Conservation (phyloP, 92 coral and sea anemone genomes). For the Parazoanthus darwini region DNA sequence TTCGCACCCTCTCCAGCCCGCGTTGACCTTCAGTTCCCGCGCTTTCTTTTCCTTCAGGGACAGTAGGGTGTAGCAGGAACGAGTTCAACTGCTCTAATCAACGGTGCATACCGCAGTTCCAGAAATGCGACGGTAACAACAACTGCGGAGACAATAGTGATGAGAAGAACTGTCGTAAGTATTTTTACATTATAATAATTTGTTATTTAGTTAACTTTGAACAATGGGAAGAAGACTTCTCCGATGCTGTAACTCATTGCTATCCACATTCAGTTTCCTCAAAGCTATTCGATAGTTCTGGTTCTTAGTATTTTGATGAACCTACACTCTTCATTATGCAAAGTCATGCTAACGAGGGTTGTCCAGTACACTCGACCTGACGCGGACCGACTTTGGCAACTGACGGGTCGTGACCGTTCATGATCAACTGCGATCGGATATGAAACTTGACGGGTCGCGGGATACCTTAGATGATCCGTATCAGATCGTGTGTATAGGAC, state of each 20-base stretch:
- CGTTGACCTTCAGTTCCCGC: not conserved
- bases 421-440: no score
- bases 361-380: no score
- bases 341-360: no score
- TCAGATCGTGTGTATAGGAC: no score
- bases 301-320: no score
- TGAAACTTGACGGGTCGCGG: no score
- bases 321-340: no score
- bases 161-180: conserved; percentile 46
- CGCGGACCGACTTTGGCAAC: no score
- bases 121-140: conserved; percentile 44
- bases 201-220: not conserved
- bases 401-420: no score
- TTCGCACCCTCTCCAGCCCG: not conserved
- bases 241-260: not conserved
- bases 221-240: not conserved
- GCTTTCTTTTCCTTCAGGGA: not conserved
- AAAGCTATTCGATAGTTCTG: not conserved
- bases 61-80: conserved; percentile 32
- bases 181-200: not conserved
- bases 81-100: conserved; percentile 47
- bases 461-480: no score
- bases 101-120: conserved; percentile 35
- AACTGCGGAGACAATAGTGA: conserved; percentile 50
- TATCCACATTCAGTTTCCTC: not conserved